Percentiles rank a stretch among this genome's conserved stretches.
phyloP scores from a whole-genome alignment of 1,140 invertebrate genomes.

The Goniozus legneri region DNA sequence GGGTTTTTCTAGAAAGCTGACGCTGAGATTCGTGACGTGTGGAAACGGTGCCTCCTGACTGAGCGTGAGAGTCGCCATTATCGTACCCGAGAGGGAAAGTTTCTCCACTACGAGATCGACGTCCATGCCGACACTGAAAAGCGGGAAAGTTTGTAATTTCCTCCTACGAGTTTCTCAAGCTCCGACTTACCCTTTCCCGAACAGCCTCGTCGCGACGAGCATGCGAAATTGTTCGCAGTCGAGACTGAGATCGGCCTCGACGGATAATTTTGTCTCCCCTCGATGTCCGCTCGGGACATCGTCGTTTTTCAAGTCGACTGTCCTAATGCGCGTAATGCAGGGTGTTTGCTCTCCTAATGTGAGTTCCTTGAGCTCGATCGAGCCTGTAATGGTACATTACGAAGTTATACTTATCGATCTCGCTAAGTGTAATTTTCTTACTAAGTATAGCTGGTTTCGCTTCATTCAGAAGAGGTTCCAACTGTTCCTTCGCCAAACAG shows the following conservation, averaged over 20 bases:
- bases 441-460: constrained; percentile 55
- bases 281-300: constrained; percentile 17
- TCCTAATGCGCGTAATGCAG: constrained; percentile 42
- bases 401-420: too few relatives aligned
- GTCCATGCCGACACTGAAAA: constrained; percentile 49
- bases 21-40: constrained; percentile 52
- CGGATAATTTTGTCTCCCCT: constrained; percentile 45
- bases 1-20: constrained; percentile 57
- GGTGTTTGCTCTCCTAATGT: constrained; percentile 51
- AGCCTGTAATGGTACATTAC: constrained; percentile 24
- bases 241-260: constrained; percentile 54
- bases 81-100: constrained; percentile 50
- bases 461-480: constrained; percentile 54
- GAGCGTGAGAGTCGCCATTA: constrained; percentile 52
- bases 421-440: too few relatives aligned
- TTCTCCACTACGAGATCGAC: constrained; percentile 55
- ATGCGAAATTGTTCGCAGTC: constrained; percentile 57
- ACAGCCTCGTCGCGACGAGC: constrained; percentile 54
- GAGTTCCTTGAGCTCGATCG: constrained; percentile 44
- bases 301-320: constrained; percentile 41
- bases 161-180: too few relatives aligned
- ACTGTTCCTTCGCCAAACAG: constrained; percentile 49
- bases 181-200: constrained; percentile 51
- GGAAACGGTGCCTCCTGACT: constrained; percentile 57
- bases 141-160: too few relatives aligned